Percentiles rank a stretch among this genome's conserved stretches.
Conservation (phyloP, 2,888 invertebrate genomes). For the Pristionchus entomophagus region DNA sequence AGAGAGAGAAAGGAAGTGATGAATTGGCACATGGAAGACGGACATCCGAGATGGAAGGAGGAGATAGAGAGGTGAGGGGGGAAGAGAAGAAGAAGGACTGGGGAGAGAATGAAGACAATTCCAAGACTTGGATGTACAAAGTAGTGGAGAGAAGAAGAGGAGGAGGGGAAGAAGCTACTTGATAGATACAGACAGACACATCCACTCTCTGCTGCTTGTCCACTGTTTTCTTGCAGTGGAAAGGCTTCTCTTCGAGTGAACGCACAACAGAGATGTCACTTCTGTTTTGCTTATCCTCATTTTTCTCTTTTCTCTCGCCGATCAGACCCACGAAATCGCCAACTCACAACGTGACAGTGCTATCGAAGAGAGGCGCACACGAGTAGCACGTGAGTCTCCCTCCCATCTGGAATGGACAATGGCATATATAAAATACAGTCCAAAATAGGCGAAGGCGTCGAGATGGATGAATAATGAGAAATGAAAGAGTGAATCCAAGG, state of each 20-base stretch:
- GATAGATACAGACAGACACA: too few species aligned
- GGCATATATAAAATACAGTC: too few species aligned
- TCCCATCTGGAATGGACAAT: background rate
- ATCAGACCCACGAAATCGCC: too few species aligned
- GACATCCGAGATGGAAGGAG: slow-evolving; percentile 54
- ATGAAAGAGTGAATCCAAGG: too few species aligned
- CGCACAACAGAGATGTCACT: too few species aligned
- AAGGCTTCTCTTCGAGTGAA: too few species aligned
- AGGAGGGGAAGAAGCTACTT: background rate
- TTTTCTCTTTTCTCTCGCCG: too few species aligned
- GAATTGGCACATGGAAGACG: slow-evolving; percentile 53
- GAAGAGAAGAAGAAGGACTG: slow-evolving; percentile 20
- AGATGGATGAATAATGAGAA: too few species aligned
- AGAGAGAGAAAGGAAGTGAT: slow-evolving; percentile 51
- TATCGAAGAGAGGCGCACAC: slow-evolving; percentile 43
- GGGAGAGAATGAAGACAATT: background rate
- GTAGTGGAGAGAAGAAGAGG: background rate
- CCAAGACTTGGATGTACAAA: background rate
- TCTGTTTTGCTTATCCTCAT: background rate
- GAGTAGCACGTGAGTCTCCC: slow-evolving; percentile 33
- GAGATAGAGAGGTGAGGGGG: slow-evolving; percentile 32
- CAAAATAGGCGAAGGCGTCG: too few species aligned
- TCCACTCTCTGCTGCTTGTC: too few species aligned
- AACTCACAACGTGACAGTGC: slow-evolving; percentile 21
- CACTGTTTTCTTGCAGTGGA: background rate